Conservation (phyloP, 2,113 vertebrate species). For the Typhlomys cinereus region DNA sequence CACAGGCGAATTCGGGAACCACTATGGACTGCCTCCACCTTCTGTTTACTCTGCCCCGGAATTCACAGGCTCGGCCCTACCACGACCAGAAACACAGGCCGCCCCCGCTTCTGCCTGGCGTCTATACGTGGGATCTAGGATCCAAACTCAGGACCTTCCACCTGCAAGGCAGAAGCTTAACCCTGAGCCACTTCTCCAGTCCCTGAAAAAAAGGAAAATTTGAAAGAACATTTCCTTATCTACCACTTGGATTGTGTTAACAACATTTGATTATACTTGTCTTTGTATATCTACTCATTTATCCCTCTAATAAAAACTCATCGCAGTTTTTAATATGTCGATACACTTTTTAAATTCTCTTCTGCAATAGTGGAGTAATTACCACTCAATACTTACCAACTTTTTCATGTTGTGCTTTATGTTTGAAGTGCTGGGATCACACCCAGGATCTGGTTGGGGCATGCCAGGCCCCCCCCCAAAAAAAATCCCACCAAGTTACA, state of each 20-base stretch:
- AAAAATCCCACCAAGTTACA: neutral
- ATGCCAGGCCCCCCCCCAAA: neutral
- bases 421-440: neutral
- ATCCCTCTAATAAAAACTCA: neutral
- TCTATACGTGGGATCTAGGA: too few relatives aligned
- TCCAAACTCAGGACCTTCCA: too few relatives aligned
- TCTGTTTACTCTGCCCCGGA: too few relatives aligned
- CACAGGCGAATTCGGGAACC: too few relatives aligned
- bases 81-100: too few relatives aligned
- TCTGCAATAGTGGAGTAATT: neutral
- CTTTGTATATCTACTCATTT: neutral
- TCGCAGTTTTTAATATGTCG: neutral
- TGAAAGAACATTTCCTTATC: neutral
- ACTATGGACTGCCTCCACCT: too few relatives aligned
- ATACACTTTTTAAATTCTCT: neutral
- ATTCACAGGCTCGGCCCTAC: too few relatives aligned
- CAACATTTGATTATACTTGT: conserved; percentile 1
- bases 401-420: neutral
- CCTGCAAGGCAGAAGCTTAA: too few relatives aligned
- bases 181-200: too few relatives aligned
- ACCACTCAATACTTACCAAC: neutral
- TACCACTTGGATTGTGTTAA: neutral
- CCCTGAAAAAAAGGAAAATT: neutral
- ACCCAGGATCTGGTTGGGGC: too few relatives aligned
- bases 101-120: too few relatives aligned